These are phyloP conservation scores for Heliconius ethilla DNA, from an alignment of 2,888 invertebrate genomes.

Conservation along the genomic window DNA sequence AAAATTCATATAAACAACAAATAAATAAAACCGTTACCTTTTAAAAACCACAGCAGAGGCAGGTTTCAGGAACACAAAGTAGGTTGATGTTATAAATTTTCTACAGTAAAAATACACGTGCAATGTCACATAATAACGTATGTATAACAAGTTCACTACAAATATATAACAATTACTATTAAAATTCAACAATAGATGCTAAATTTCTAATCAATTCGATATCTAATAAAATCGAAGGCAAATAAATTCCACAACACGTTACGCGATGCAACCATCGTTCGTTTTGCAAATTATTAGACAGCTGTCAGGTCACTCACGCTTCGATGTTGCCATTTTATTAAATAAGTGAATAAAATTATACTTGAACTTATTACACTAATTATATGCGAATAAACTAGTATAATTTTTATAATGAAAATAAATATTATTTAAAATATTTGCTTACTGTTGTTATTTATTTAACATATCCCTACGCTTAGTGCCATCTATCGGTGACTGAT, in stretches of 20 bases:
- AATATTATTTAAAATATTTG: too few species aligned
- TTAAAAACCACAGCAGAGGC: slow-evolving; percentile 71
- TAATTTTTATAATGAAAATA: too few species aligned
- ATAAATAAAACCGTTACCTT: slow-evolving; percentile 73
- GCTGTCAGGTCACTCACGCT: slow-evolving; percentile 35
- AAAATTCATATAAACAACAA: slow-evolving; percentile 39
- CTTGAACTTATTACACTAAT: neutral
- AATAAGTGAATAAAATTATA: neutral
- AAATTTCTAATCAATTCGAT: slow-evolving; percentile 61
- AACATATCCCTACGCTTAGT: neutral
- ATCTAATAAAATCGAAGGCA: slow-evolving; percentile 63
- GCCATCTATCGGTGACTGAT: neutral
- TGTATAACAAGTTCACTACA: slow-evolving; percentile 63
- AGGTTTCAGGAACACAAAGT: slow-evolving; percentile 76
- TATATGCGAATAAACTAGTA: too few species aligned
- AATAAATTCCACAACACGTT: slow-evolving; percentile 73
- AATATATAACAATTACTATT: slow-evolving; percentile 53
- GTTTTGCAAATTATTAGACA: slow-evolving; percentile 47
- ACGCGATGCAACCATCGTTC: slow-evolving; percentile 51
- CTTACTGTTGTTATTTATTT: too few species aligned
- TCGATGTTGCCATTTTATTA: slow-evolving; percentile 12
- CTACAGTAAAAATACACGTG: slow-evolving; percentile 60
- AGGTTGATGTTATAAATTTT: slow-evolving; percentile 60
- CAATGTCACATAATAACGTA: slow-evolving; percentile 57
- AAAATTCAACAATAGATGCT: slow-evolving; percentile 54